Percentiles rank a stretch among this genome's conserved stretches.
These are phyloP conservation scores for Junonia oenone DNA, from an alignment of 2,888 invertebrate species.

Conservation along the genomic window DNA sequence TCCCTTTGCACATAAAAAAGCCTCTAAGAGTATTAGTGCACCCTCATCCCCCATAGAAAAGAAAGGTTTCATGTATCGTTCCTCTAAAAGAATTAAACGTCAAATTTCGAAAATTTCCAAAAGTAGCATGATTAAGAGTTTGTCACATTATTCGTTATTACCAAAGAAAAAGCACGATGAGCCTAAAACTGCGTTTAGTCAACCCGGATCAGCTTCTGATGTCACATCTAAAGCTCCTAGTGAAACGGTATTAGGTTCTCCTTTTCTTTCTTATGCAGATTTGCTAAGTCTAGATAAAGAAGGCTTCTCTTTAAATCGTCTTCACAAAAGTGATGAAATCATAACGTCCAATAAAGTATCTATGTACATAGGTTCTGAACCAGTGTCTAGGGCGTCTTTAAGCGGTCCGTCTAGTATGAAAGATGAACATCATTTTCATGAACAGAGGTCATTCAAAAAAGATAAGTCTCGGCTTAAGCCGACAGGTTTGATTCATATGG, in stretches of 20 bases:
- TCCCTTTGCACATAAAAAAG: constrained; percentile 63
- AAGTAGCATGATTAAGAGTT: constrained; percentile 69
- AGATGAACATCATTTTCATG: constrained; percentile 41
- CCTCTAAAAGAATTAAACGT: constrained; percentile 60
- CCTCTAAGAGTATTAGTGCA: constrained; percentile 61
- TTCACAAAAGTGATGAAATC: constrained; percentile 60
- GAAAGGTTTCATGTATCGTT: constrained; percentile 64
- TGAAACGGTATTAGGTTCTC: constrained; percentile 75
- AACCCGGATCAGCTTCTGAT: constrained; percentile 61
- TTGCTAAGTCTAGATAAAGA: constrained; percentile 58
- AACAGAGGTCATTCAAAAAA: constrained; percentile 42
- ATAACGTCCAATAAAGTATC: constrained; percentile 48
- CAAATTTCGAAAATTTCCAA: constrained; percentile 65
- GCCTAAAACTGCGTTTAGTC: constrained; percentile 50
- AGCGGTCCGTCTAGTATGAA: constrained; percentile 51
- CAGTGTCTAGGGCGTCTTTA: constrained; percentile 59
- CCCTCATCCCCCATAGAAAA: constrained; percentile 69
- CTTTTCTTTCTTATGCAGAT: constrained; percentile 71
- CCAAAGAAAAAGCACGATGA: constrained; percentile 59
- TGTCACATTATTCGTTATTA: constrained; percentile 65
- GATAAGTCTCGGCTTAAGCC: constrained; percentile 51
- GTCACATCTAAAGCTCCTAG: constrained; percentile 62
- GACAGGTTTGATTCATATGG: constrained; percentile 69
- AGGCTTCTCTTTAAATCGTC: constrained; percentile 41
- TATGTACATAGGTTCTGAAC: constrained; percentile 74